These are phyloP conservation scores for Conus canariensis DNA, from an alignment of 2,888 invertebrate genomes.

Conservation along the genomic window DNA sequence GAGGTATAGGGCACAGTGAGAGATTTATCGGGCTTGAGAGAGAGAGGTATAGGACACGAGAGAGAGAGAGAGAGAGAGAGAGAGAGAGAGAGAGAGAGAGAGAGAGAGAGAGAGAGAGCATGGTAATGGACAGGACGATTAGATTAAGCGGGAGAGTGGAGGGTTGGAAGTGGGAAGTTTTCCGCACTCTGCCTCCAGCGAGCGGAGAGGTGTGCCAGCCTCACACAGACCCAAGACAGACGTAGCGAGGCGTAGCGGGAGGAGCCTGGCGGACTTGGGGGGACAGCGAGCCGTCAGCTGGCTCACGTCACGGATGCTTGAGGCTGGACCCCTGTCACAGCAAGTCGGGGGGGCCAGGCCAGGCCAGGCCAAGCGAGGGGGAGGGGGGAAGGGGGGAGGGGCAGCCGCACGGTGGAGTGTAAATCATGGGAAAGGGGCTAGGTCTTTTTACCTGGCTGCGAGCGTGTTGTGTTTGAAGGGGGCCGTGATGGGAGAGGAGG, in stretches of 20 bases:
- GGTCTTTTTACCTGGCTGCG: background rate
- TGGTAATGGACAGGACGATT: background rate
- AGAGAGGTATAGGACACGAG: background rate
- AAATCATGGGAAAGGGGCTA: background rate
- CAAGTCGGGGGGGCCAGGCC: background rate
- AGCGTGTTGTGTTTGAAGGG: too few relatives aligned
- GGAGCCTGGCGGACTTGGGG: background rate
- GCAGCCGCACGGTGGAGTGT: background rate
- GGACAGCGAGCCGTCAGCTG: conserved; percentile 16
- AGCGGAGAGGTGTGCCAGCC: background rate
- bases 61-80: background rate
- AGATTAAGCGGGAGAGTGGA: background rate
- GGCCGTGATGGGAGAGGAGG: background rate
- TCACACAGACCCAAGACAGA: background rate
- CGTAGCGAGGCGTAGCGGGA: background rate
- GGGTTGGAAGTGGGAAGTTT: background rate
- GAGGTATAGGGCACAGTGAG: background rate
- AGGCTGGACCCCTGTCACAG: background rate
- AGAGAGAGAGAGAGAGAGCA: background rate
- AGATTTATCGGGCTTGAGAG: background rate
- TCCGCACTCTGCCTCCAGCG: too few relatives aligned
- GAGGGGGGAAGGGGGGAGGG: background rate
- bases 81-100: conserved; percentile 5
- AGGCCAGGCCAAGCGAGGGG: background rate
- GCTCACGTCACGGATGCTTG: background rate